Evolutionary conservation across 2,113 vertebrate species (phyloP).

Genomic region (Pipa parva): DNA sequence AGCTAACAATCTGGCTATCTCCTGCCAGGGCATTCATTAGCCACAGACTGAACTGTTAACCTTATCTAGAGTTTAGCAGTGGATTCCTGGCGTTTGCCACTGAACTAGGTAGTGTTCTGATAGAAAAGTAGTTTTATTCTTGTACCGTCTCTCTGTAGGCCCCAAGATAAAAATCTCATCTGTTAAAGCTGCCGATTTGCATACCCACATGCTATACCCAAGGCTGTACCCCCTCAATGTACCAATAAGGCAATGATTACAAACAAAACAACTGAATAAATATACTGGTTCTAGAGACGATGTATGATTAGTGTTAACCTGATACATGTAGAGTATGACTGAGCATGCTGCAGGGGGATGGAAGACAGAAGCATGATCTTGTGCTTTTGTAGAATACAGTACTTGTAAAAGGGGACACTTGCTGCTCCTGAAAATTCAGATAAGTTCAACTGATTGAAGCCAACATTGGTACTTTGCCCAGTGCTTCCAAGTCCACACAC

Average conservation of each 20-base stretch:
- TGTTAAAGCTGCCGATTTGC: background rate
- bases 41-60: no score
- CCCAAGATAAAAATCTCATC: background rate
- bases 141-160: background rate
- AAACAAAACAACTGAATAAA: conserved; percentile 21
- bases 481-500: background rate
- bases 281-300: conserved; percentile 5
- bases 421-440: background rate
- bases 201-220: background rate
- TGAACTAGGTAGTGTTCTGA: no score
- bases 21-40: no score
- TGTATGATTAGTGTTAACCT: conserved; percentile 23
- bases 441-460: background rate
- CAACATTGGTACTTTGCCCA: no score
- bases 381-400: conserved; percentile 7
- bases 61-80: no score
- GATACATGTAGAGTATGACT: background rate
- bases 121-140: no score
- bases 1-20: no score
- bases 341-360: background rate
- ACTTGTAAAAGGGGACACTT: background rate
- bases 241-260: background rate
- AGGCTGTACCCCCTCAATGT: conserved; percentile 1
- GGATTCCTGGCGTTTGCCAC: no score
- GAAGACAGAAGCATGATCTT: background rate